Conservation (phyloP, 2,888 invertebrate genomes). For the Eugnorisma glareosa region DNA sequence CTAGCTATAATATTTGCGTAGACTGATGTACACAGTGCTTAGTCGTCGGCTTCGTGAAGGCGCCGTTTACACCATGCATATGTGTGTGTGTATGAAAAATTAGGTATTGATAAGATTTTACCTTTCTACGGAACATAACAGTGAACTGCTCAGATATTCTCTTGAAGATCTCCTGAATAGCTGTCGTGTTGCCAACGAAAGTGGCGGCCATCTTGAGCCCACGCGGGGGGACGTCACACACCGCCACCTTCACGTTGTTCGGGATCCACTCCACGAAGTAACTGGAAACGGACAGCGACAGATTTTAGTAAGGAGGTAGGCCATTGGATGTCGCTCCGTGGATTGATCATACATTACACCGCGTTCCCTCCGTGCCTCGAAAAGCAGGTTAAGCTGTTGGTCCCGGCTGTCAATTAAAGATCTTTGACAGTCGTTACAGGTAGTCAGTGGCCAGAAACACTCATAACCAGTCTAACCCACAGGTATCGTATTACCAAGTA, state of each 20-base stretch:
- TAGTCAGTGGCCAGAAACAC: neutral
- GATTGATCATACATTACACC: neutral
- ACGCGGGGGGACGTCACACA: slow-evolving; percentile 96
- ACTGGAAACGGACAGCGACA: slow-evolving; percentile 79
- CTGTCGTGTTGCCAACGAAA: slow-evolving; percentile 96
- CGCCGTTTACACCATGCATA: no score
- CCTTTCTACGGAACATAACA: slow-evolving; percentile 97
- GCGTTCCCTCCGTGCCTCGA: neutral
- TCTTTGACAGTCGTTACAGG: neutral
- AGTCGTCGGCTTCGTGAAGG: no score
- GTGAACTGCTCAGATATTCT: slow-evolving; percentile 96
- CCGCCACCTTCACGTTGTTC: slow-evolving; percentile 96
- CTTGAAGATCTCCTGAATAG: slow-evolving; percentile 96
- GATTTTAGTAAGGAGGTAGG: neutral
- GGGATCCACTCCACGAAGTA: slow-evolving; percentile 97
- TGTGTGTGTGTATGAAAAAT: no score
- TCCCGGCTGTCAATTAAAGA: neutral
- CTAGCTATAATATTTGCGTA: no score
- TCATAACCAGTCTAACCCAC: neutral
- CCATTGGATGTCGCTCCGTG: no score
- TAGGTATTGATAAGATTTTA: no score
- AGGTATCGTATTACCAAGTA: no score
- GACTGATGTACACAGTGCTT: no score
- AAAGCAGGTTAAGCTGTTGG: neutral
- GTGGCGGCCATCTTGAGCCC: slow-evolving; percentile 98